phyloP scores from a whole-genome alignment of 2,797 vertebrate species.

The Aselliscus stoliczkanus region DNA sequence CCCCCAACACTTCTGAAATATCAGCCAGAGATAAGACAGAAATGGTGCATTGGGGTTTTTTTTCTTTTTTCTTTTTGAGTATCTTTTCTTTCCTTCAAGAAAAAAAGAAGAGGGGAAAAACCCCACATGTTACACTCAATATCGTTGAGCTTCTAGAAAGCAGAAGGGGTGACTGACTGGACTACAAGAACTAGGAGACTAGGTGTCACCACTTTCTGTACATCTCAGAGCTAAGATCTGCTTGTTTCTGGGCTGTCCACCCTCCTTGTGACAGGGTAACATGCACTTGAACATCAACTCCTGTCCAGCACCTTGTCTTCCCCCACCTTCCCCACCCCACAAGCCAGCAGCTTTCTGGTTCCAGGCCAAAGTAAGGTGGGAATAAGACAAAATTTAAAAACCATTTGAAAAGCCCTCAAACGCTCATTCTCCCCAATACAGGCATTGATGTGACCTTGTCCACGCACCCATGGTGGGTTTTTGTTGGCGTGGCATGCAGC shows the following conservation, averaged over 20 bases:
- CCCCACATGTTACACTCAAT: not conserved
- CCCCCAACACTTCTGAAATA: slow-evolving; percentile 10
- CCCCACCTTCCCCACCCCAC: rapidly evolving
- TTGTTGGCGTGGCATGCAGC: not conserved
- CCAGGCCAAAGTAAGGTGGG: not conserved
- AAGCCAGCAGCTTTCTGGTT: not conserved
- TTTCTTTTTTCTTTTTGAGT: not conserved
- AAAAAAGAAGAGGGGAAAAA: not conserved
- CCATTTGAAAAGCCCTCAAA: not conserved
- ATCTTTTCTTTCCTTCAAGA: not conserved
- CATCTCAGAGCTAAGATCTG: too few species aligned
- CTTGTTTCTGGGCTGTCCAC: not conserved
- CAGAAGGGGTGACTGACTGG: not conserved
- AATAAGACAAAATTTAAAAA: not conserved
- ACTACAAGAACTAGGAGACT: not conserved
- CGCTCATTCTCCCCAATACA: rapidly evolving
- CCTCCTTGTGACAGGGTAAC: not conserved
- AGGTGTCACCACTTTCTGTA: not conserved
- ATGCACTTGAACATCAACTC: rapidly evolving
- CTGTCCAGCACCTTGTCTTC: not conserved
- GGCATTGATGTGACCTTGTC: not conserved
- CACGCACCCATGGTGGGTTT: rapidly evolving
- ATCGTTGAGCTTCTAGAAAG: not conserved
- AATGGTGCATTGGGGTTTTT: not conserved
- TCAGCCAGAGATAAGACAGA: slow-evolving; percentile 19